These are phyloP conservation scores for Lithophane socia DNA, from an alignment of 2,888 invertebrate genomes.

Conservation along the genomic window DNA sequence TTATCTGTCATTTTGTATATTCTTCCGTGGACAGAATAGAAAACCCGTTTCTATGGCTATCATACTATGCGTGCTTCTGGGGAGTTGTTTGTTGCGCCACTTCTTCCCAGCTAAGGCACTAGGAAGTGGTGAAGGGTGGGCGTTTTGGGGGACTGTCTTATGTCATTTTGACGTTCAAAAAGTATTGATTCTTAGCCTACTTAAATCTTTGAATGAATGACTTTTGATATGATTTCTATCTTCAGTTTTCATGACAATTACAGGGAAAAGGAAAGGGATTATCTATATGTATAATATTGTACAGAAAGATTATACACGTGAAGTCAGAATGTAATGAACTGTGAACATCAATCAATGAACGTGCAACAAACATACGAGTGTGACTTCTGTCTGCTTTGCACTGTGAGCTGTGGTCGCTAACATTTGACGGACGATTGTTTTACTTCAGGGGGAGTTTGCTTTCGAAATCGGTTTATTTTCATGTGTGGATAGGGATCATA, in stretches of 20 bases:
- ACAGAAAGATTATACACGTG: not conserved
- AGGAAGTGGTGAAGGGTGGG: not conserved
- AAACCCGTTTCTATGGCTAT: too few relatives aligned
- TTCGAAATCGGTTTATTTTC: constrained; percentile 52
- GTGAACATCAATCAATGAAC: not conserved
- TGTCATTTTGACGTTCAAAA: not conserved
- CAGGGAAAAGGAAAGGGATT: not conserved
- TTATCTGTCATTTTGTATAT: too few relatives aligned
- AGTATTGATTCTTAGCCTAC: not conserved
- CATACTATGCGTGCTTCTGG: too few relatives aligned
- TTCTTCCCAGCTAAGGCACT: not conserved
- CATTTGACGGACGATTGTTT: constrained; percentile 31
- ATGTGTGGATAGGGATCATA: constrained; percentile 25
- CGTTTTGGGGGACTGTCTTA: not conserved
- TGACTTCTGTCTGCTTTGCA: constrained; percentile 10
- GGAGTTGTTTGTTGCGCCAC: too few relatives aligned
- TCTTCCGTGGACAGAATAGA: too few relatives aligned
- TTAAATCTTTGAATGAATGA: not conserved
- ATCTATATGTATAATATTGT: not conserved
- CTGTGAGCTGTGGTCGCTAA: not conserved
- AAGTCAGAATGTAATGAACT: not conserved
- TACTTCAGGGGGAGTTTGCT: constrained; percentile 38
- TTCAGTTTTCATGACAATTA: not conserved
- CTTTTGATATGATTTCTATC: not conserved
- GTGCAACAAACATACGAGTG: not conserved